Percentiles rank a stretch among this genome's conserved stretches.
Evolutionary conservation across 2,797 vertebrate genomes (phyloP).

Genomic region (Esox lucius): DNA sequence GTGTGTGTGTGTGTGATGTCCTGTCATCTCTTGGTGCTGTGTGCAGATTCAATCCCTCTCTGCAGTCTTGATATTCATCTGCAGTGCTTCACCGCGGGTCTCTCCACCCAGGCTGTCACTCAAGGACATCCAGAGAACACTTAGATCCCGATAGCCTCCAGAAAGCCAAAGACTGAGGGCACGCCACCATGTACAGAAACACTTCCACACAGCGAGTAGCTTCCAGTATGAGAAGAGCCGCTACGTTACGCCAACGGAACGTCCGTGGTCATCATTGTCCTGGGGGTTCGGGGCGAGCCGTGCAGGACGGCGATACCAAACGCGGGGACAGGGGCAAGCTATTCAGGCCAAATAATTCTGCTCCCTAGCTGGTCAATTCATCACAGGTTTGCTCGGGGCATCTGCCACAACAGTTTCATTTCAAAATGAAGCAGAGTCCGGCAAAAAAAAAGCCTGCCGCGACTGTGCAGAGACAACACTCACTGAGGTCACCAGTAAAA

Average conservation of each 20-base stretch:
- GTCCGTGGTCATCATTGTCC: background rate
- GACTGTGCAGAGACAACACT: background rate
- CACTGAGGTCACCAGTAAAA: background rate
- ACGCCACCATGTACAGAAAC: background rate
- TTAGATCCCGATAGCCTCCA: background rate
- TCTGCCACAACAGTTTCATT: constrained; percentile 29
- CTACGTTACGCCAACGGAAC: background rate
- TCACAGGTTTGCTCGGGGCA: constrained; percentile 43
- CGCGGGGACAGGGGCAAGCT: background rate
- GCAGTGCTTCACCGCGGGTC: background rate
- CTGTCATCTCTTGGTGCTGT: background rate
- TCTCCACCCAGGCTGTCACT: background rate
- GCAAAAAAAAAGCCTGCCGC: background rate
- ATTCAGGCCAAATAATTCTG: constrained; percentile 37
- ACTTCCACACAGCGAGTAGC: background rate
- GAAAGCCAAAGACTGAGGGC: background rate
- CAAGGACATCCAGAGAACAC: background rate
- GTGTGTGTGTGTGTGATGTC: background rate
- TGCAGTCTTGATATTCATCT: background rate
- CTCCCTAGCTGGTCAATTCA: constrained; percentile 41
- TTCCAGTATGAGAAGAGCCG: background rate
- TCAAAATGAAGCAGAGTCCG: background rate
- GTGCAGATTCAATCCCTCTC: background rate
- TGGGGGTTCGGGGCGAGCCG: background rate
- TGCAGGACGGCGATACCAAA: background rate